These are phyloP conservation scores for Tolmerus cingulatus DNA, from an alignment of 2,888 invertebrate species.

Conservation along the genomic window DNA sequence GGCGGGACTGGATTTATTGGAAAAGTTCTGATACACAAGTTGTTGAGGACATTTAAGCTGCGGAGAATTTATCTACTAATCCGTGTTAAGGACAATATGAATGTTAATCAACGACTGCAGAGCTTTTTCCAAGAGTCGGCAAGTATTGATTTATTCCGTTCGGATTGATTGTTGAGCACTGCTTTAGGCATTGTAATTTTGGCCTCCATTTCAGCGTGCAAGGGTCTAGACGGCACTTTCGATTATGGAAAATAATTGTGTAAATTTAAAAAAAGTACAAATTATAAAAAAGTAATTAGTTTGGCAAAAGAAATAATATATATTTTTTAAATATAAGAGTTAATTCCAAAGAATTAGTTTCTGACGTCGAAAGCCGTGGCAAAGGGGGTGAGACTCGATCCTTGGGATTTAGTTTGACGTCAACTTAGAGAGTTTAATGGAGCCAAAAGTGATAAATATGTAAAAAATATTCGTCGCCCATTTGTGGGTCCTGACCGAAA, in stretches of 20 bases:
- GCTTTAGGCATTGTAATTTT: neutral
- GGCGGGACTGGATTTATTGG: slow-evolving; percentile 64
- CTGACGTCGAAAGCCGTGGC: too few relatives aligned
- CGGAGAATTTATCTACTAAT: slow-evolving; percentile 62
- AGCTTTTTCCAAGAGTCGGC: slow-evolving; percentile 61
- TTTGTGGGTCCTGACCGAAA: too few relatives aligned
- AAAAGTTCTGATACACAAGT: slow-evolving; percentile 62
- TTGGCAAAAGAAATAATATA: too few relatives aligned
- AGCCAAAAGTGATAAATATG: too few relatives aligned
- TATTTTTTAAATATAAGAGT: too few relatives aligned
- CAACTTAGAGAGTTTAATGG: too few relatives aligned
- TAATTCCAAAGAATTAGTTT: too few relatives aligned
- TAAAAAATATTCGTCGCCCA: too few relatives aligned
- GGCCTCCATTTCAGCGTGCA: neutral
- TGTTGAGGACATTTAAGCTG: slow-evolving; percentile 59
- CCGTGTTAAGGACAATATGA: slow-evolving; percentile 61
- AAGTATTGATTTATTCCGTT: slow-evolving; percentile 47
- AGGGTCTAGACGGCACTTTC: too few relatives aligned
- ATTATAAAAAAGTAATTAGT: too few relatives aligned
- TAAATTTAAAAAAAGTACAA: neutral
- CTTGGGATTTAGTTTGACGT: too few relatives aligned
- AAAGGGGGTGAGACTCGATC: too few relatives aligned
- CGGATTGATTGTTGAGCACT: neutral
- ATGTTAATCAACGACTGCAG: slow-evolving; percentile 58
- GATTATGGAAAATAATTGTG: neutral